These are phyloP conservation scores for Zaprionus lachaisei DNA, from an alignment of 1,140 invertebrate species.

Conservation along the genomic window DNA sequence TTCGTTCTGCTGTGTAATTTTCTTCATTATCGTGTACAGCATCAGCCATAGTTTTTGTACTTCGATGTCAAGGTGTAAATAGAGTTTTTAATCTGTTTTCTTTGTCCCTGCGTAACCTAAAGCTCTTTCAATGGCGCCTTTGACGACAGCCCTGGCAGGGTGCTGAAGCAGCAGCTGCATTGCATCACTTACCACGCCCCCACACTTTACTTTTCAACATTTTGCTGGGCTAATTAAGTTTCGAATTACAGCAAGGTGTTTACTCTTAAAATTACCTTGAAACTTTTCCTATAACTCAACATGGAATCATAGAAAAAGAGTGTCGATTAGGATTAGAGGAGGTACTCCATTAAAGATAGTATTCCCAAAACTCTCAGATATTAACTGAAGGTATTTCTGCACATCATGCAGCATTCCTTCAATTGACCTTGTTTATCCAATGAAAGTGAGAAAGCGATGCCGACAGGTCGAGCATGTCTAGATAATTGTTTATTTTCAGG, in stretches of 20 bases:
- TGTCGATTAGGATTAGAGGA: too few relatives aligned
- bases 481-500: slow-evolving; percentile 73
- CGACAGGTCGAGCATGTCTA: slow-evolving; percentile 49
- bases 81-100: not conserved
- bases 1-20: not conserved
- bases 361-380: not conserved
- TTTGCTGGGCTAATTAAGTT: slow-evolving; percentile 59
- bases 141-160: not conserved
- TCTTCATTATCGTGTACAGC: not conserved
- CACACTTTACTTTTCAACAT: not conserved
- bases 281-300: not conserved
- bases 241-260: slow-evolving; percentile 12
- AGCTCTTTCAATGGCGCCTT: not conserved
- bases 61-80: not conserved
- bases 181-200: slow-evolving; percentile 29
- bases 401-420: not conserved
- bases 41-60: not conserved
- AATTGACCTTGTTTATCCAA: slow-evolving; percentile 19
- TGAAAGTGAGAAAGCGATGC: slow-evolving; percentile 13
- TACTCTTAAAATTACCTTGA: not conserved
- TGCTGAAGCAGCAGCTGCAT: slow-evolving; percentile 15
- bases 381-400: not conserved
- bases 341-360: too few relatives aligned
- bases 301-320: not conserved
- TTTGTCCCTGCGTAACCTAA: not conserved